These are phyloP conservation scores for Phocides pigmalion DNA, from an alignment of 1,140 invertebrate species.

Conservation along the genomic window DNA sequence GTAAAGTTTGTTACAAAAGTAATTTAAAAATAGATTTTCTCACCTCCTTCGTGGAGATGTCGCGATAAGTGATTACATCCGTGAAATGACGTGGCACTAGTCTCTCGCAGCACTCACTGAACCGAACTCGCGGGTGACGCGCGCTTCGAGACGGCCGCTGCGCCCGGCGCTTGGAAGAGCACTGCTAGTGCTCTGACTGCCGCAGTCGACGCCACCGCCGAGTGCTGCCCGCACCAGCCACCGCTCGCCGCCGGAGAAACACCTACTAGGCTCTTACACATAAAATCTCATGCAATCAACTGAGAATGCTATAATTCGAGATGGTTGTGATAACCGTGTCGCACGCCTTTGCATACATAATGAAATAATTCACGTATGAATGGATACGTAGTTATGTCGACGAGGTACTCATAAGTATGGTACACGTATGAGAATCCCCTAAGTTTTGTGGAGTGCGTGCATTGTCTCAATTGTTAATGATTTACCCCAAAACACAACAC, in stretches of 20 bases:
- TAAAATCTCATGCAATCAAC: not conserved
- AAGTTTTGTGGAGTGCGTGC: too few relatives aligned
- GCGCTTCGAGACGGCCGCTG: not conserved
- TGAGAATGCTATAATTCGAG: constrained; percentile 4
- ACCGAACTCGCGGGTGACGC: not conserved
- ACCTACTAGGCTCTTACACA: not conserved
- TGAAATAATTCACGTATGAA: not conserved
- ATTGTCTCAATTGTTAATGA: too few relatives aligned
- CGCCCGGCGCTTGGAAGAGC: not conserved
- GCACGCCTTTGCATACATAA: not conserved
- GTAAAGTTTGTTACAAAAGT: not conserved
- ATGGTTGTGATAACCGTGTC: constrained; percentile 14
- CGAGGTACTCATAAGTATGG: too few relatives aligned
- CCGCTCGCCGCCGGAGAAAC: not conserved
- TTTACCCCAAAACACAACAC: too few relatives aligned
- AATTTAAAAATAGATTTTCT: constrained; percentile 1
- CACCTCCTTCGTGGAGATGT: not conserved
- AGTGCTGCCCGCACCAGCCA: not conserved
- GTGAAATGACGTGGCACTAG: constrained; percentile 3
- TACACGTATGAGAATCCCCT: too few relatives aligned
- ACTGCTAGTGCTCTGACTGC: constrained; percentile 1
- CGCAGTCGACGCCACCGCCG: not conserved
- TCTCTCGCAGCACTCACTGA: constrained; percentile 1
- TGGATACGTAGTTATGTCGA: not conserved
- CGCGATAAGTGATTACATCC: constrained; percentile 6